Percentiles rank a stretch among this genome's conserved stretches.
These are phyloP conservation scores for Varanus salvator DNA, from an alignment of 2,113 vertebrate genomes.

Conservation along the genomic window DNA sequence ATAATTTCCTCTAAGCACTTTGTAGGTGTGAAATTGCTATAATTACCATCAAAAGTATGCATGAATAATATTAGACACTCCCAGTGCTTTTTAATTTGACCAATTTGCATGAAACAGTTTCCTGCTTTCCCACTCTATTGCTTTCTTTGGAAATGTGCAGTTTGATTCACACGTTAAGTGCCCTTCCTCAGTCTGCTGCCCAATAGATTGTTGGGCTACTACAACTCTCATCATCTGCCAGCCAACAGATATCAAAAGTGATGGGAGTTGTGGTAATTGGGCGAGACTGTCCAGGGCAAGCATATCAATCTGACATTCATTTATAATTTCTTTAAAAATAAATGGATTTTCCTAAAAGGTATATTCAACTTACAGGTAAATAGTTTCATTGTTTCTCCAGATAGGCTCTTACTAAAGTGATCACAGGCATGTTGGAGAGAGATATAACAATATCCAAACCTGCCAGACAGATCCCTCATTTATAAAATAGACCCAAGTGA, in stretches of 20 bases:
- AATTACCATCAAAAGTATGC: constrained; percentile 69
- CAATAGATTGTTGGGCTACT: neutral
- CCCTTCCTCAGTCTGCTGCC: neutral
- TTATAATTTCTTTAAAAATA: constrained; percentile 48
- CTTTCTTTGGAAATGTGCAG: constrained; percentile 38
- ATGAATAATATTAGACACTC: constrained; percentile 62
- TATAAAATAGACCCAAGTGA: constrained; percentile 13
- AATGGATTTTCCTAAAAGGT: constrained; percentile 57
- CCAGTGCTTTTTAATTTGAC: constrained; percentile 16
- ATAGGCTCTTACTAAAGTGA: constrained; percentile 31
- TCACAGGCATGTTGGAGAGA: constrained; percentile 16
- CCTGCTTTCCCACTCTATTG: constrained; percentile 33
- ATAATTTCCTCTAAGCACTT: constrained; percentile 60
- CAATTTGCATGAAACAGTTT: constrained; percentile 57
- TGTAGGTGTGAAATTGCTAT: constrained; percentile 67
- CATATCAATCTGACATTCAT: constrained; percentile 53
- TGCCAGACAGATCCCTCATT: constrained; percentile 19
- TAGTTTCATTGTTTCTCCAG: constrained; percentile 48
- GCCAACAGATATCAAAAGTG: no score
- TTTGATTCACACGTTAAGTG: neutral
- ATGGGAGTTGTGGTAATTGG: no score
- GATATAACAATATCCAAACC: constrained; percentile 28
- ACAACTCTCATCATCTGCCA: neutral
- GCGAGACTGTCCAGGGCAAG: neutral
- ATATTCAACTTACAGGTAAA: constrained; percentile 48